Percentiles rank a stretch among this genome's conserved stretches.
phyloP scores from a whole-genome alignment of 2,113 vertebrate species.

The Sciurus niger region DNA sequence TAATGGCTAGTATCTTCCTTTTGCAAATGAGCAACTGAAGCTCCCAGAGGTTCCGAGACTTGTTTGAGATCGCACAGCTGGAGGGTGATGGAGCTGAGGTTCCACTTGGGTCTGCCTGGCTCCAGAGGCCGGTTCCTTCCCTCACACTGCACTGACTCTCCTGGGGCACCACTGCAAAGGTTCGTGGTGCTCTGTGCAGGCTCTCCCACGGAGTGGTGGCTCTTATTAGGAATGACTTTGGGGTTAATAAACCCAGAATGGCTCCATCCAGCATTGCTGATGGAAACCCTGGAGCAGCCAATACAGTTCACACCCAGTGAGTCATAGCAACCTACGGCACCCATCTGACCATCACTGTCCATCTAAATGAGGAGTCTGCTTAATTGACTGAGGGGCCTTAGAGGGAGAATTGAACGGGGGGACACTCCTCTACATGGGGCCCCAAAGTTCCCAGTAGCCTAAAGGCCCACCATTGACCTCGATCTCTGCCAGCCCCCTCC shows the following conservation, averaged over 20 bases:
- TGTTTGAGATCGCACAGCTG: neutral
- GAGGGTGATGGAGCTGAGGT: neutral
- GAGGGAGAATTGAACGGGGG: neutral
- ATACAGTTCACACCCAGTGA: neutral
- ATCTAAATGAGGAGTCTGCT: neutral
- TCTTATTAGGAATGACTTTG: neutral
- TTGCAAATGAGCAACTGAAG: neutral
- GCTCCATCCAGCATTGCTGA: slow-evolving; percentile 23
- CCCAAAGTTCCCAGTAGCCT: neutral
- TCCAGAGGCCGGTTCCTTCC: neutral
- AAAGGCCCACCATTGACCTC: neutral
- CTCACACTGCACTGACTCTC: neutral
- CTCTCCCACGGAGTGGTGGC: neutral
- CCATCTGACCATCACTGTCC: neutral
- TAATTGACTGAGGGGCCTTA: neutral
- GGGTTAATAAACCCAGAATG: slow-evolving; percentile 29
- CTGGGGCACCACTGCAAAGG: neutral
- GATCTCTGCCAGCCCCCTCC: neutral
- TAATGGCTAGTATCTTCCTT: neutral
- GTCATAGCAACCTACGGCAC: neutral
- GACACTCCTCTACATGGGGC: neutral
- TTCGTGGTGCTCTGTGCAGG: neutral
- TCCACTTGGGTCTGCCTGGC: neutral
- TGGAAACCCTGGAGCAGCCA: neutral
- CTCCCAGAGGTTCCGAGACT: neutral